Evolutionary conservation across 2,797 vertebrate genomes (phyloP).

Genomic region (Taeniopygia guttata): DNA sequence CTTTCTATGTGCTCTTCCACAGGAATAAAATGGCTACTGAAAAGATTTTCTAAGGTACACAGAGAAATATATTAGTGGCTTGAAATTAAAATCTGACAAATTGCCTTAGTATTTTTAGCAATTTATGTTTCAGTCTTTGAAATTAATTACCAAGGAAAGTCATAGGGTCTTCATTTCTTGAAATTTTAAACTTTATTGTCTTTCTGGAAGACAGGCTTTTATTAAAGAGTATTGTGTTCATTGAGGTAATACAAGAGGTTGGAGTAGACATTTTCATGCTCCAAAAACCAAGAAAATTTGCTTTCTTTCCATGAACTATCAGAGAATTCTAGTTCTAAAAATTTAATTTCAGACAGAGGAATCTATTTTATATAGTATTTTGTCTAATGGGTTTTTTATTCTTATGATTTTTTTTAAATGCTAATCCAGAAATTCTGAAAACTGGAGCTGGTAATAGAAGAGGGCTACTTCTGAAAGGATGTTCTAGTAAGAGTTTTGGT

Average conservation of each 20-base stretch:
- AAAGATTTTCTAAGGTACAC: background rate
- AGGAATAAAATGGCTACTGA: background rate
- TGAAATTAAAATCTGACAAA: slow-evolving; percentile 1
- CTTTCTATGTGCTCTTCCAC: background rate
- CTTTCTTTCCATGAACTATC: background rate
- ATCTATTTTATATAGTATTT: background rate
- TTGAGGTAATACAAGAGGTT: background rate
- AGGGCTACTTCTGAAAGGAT: background rate
- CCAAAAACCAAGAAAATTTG: background rate
- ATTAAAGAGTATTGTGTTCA: background rate
- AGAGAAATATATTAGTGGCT: background rate
- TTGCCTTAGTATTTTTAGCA: background rate
- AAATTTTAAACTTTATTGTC: background rate
- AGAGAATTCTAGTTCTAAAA: background rate
- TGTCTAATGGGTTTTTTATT: background rate
- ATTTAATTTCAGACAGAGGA: background rate
- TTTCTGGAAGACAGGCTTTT: background rate
- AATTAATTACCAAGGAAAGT: background rate
- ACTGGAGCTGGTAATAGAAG: background rate
- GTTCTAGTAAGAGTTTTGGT: background rate
- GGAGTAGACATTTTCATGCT: background rate
- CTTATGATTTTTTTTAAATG: background rate
- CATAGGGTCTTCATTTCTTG: background rate
- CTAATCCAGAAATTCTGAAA: background rate
- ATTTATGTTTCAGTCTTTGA: background rate